phyloP scores from a whole-genome alignment of 2,113 vertebrate genomes.

The Prunella himalayana region DNA sequence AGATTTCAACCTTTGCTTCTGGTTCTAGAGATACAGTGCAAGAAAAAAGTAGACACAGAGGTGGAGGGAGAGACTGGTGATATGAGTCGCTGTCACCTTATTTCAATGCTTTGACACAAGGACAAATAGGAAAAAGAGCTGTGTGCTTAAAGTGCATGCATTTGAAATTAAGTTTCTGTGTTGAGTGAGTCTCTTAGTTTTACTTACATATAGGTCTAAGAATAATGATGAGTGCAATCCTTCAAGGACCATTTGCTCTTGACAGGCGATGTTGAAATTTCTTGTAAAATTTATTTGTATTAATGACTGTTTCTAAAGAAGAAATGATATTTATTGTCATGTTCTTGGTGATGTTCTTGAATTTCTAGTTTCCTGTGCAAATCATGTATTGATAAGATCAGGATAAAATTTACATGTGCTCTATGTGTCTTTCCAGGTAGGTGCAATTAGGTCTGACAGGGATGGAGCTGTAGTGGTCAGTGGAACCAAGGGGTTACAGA shows the following conservation, averaged over 20 bases:
- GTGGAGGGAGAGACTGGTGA: neutral
- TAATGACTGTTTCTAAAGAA: neutral
- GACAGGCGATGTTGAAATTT: neutral
- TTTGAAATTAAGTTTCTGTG: neutral
- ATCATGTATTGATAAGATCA: neutral
- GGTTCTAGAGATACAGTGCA: neutral
- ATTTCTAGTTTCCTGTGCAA: neutral
- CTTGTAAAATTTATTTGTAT: neutral
- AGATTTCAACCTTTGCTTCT: neutral
- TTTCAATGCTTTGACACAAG: neutral
- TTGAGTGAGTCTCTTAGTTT: neutral
- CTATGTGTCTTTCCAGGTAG: neutral
- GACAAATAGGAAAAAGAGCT: neutral
- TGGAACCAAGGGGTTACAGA: rapidly evolving
- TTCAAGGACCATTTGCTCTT: neutral
- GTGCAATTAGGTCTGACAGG: neutral
- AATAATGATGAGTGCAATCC: neutral
- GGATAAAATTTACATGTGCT: neutral
- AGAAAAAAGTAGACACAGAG: neutral
- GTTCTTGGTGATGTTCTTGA: neutral
- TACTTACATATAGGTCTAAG: neutral
- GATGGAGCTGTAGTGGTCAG: neutral
- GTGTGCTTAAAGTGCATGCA: neutral
- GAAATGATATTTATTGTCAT: neutral
- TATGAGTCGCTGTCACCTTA: neutral